These are phyloP conservation scores for Planococcus citri DNA, from an alignment of 1,140 invertebrate species.

Conservation along the genomic window DNA sequence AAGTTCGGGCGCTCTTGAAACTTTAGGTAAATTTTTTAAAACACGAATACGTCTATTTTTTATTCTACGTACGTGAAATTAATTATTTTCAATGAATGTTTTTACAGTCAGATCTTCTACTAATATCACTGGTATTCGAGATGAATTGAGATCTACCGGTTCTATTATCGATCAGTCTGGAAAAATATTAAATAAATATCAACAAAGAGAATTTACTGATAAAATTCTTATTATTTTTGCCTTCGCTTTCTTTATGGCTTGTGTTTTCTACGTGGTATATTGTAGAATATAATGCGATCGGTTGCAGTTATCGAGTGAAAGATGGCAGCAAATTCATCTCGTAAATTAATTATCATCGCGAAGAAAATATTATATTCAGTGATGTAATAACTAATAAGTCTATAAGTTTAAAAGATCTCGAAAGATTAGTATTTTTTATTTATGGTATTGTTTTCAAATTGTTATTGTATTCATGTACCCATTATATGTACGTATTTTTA, in stretches of 20 bases:
- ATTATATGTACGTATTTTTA: too few relatives aligned
- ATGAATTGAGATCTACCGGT: constrained; percentile 73
- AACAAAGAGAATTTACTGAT: constrained; percentile 83
- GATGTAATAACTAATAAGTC: too few relatives aligned
- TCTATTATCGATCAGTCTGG: constrained; percentile 75
- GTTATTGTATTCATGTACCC: too few relatives aligned
- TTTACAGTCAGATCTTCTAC: constrained; percentile 39
- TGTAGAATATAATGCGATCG: background rate
- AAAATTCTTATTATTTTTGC: constrained; percentile 83
- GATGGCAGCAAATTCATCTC: too few relatives aligned
- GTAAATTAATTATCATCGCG: too few relatives aligned
- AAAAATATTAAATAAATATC: constrained; percentile 87
- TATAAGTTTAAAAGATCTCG: too few relatives aligned
- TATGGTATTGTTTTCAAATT: too few relatives aligned
- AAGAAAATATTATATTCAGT: too few relatives aligned
- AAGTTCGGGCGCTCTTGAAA: constrained; percentile 70
- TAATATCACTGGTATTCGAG: constrained; percentile 51
- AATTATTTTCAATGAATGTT: background rate
- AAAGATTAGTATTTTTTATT: too few relatives aligned
- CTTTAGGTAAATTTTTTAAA: constrained; percentile 43
- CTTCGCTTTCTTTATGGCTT: constrained; percentile 63
- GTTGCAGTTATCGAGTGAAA: too few relatives aligned
- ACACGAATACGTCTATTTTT: too few relatives aligned
- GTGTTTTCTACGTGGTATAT: background rate
- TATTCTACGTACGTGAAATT: too few relatives aligned